Base-by-base conservation (phyloP, 2,113 vertebrate genomes). In the Ovibos moschatus region DNA sequence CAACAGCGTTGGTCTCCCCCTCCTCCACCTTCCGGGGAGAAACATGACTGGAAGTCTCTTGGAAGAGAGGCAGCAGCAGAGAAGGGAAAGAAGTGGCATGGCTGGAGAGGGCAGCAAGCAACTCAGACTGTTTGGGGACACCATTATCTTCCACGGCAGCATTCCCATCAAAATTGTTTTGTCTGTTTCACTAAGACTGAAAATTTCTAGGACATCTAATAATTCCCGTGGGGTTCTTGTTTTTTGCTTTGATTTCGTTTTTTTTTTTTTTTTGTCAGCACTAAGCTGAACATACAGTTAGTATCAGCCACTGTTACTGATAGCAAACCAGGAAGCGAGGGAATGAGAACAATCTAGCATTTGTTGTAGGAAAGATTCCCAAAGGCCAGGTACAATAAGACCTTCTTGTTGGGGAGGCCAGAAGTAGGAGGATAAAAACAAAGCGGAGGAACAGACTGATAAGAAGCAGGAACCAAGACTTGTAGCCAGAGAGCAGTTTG, bases 381-480 rank as follows among this genome's bases (percentile, higher is more conserved):
- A 76, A 55, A 96, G 43, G 58, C 36, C 93, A 96, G 94, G 98
- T 97, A 97, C 93, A 94, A 95, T 97, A 57, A 96, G 96, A 95
- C 82, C 15, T 95, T 97, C 86, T 97, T 55, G 78, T 83, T 79
- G 82, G 58, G 5, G 53, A 88, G 78, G 89, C 91, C 86, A 86
- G 45, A 92, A 96, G 93, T n/a, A 88, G 94, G 85, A 82, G 1
- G 40, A 97, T 97, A 74, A 96, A 97, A 87, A 95, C 94, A 93
- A 60, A 92, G 95, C 30, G 5, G 95, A 89, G 67, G 60, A 81
- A 88, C 50, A 78, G 45, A 58, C 9, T 21, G 95, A 97, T 97
- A 91, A 97, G 93, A 51, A 78, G 55, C 94, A 89, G 97, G 90
- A 97, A 97, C 85, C 76, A 51, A 88, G 93, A 78, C 82, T 36